Conservation (phyloP, 2,888 invertebrate species). For the Blastobasis lacticolella region DNA sequence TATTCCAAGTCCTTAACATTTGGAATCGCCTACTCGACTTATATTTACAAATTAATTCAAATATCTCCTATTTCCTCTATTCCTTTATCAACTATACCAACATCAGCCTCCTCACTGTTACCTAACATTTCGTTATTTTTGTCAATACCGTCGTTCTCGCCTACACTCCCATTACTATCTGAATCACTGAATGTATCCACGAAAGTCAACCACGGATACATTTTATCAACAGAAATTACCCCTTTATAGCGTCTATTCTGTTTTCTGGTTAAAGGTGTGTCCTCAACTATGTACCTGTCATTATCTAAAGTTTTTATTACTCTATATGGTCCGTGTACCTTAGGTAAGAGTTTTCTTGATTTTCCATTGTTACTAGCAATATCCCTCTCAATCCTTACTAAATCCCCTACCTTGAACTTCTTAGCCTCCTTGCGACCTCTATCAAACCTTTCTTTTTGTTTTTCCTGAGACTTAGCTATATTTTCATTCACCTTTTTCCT, state of each 20-base stretch:
- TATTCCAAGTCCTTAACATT: no score
- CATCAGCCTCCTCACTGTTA: no score
- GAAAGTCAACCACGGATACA: background rate
- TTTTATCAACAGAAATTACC: background rate
- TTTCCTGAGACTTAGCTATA: background rate
- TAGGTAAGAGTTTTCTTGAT: background rate
- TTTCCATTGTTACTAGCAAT: background rate
- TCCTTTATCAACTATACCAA: no score
- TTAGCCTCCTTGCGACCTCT: background rate
- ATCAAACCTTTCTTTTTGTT: background rate
- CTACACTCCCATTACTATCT: no score
- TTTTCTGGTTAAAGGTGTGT: background rate
- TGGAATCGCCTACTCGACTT: no score
- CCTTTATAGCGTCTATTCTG: background rate
- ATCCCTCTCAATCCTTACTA: background rate
- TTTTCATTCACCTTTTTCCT: background rate
- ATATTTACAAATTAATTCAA: no score
- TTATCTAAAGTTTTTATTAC: background rate
- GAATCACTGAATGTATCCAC: background rate
- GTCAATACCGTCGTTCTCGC: no score
- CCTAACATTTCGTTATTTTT: no score
- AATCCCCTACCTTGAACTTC: background rate
- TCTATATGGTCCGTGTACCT: background rate
- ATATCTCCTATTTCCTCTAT: no score
- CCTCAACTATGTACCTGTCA: background rate